These are phyloP conservation scores for Urocyon cinereoargenteus DNA, from an alignment of 2,797 vertebrate genomes.

Conservation along the genomic window DNA sequence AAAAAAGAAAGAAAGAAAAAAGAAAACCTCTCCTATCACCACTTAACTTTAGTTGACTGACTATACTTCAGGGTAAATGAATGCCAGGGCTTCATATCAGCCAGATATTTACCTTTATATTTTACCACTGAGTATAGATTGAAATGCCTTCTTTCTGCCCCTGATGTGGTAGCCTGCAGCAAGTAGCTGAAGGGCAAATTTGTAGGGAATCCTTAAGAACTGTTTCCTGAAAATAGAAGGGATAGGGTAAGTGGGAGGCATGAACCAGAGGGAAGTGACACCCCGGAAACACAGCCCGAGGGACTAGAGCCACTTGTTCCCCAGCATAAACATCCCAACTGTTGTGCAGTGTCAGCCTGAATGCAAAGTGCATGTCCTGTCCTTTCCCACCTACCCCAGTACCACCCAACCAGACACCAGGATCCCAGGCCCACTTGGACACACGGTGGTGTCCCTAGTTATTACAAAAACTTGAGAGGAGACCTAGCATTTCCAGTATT, in stretches of 20 bases:
- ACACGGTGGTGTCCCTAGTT: neutral
- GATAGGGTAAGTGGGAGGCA: neutral
- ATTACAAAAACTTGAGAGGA: neutral
- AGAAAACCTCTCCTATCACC: neutral
- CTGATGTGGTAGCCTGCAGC: neutral
- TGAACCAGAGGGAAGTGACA: neutral
- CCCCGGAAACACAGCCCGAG: neutral
- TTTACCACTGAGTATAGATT: neutral
- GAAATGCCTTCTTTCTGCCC: neutral
- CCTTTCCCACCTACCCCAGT: neutral
- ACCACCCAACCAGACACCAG: neutral
- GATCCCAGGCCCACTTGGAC: neutral
- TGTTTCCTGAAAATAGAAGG: neutral
- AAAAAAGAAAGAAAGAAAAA: too few relatives aligned
- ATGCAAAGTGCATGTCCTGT: neutral
- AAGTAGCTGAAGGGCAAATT: neutral
- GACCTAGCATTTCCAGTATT: neutral
- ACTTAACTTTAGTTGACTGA: neutral
- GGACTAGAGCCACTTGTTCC: too few relatives aligned
- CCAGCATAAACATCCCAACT: neutral
- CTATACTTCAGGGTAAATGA: neutral
- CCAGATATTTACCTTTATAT: neutral
- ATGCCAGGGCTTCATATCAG: neutral
- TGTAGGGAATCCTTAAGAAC: neutral
- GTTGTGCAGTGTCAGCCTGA: fast-evolving